A percentile compares a stretch with the other conserved stretches of the same genome.
Evolutionary conservation across 2,113 vertebrate species (phyloP).

Genomic region (Bambusicola thoracicus): DNA sequence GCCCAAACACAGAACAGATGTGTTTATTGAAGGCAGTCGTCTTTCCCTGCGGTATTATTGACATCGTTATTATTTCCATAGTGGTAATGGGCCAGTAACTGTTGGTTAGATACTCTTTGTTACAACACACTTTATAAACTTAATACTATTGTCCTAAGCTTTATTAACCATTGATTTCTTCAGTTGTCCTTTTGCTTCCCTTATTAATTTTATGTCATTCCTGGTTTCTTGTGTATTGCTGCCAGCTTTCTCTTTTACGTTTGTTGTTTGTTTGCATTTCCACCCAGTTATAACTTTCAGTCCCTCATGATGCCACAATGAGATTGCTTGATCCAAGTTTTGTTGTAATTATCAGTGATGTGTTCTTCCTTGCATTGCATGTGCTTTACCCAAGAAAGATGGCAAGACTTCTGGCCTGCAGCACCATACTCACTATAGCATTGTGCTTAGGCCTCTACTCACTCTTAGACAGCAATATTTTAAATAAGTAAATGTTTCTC

Average conservation of each 20-base stretch:
- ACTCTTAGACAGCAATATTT: background rate
- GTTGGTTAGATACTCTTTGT: background rate
- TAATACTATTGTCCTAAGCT: constrained; percentile 50
- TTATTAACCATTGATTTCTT: constrained; percentile 54
- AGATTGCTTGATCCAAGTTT: background rate
- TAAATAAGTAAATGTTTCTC: background rate
- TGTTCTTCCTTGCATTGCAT: background rate
- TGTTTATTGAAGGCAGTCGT: constrained; percentile 27
- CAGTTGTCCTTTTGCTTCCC: constrained; percentile 35
- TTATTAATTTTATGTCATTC: constrained; percentile 53
- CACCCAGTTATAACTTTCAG: background rate
- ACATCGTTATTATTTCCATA: constrained; percentile 28
- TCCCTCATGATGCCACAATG: background rate
- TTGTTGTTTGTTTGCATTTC: constrained; percentile 28
- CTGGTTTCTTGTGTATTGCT: background rate
- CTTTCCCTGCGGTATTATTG: constrained; percentile 34
- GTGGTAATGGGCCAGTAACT: background rate
- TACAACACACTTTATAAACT: constrained; percentile 26
- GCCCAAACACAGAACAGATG: constrained; percentile 3
- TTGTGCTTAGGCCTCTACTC: background rate
- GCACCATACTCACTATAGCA: background rate
- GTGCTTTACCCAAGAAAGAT: background rate
- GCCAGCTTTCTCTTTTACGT: background rate
- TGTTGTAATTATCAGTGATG: background rate
- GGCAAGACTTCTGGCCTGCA: background rate